These are phyloP conservation scores for Sphaerophoria rueppellii DNA, from an alignment of 2,888 invertebrate species.

Conservation along the genomic window DNA sequence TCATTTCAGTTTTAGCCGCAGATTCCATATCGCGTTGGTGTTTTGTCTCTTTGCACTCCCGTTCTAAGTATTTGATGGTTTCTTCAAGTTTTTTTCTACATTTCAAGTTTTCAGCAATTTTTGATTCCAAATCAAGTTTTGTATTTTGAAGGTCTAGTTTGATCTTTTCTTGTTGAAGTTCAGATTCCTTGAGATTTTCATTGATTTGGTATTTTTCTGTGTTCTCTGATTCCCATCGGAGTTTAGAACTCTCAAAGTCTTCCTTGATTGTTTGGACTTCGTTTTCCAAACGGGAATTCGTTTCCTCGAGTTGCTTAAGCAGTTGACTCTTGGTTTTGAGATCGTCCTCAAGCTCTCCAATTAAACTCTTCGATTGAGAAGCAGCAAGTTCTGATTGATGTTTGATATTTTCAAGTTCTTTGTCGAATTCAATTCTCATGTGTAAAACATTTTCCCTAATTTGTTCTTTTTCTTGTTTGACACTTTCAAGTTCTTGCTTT, in stretches of 20 bases:
- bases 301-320: not conserved
- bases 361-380: not conserved
- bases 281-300: not conserved
- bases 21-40: not conserved
- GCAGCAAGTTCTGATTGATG: not conserved
- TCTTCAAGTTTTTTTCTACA: too few species aligned
- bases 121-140: not conserved
- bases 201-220: conserved; percentile 18
- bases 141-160: not conserved
- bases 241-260: not conserved
- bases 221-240: not conserved
- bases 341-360: not conserved
- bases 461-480: not conserved
- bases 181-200: not conserved
- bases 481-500: not conserved
- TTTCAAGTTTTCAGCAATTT: too few species aligned
- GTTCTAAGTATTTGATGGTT: not conserved
- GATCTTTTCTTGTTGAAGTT: not conserved
- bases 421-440: not conserved
- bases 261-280: not conserved
- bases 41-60: not conserved
- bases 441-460: not conserved
- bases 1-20: not conserved
- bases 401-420: not conserved
- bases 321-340: not conserved